A percentile compares a stretch with the other conserved stretches of the same genome.
These are phyloP conservation scores for Cataglyphis albicans DNA, from an alignment of 2,888 invertebrate species.

Conservation along the genomic window DNA sequence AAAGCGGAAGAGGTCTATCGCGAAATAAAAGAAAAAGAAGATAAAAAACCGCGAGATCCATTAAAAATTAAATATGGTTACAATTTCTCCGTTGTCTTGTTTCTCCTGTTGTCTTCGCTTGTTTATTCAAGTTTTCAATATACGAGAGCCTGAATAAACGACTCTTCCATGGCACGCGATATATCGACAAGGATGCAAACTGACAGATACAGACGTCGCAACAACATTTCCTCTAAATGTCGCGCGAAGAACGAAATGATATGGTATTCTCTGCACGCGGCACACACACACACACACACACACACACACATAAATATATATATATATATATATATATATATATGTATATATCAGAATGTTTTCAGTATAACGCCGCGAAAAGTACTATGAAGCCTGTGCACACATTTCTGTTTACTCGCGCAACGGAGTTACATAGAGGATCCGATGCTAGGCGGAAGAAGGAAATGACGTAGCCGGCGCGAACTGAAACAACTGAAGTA, in stretches of 20 bases:
- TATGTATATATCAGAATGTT: background rate
- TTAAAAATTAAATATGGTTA: slow-evolving; percentile 17
- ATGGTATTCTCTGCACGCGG: background rate
- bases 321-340: background rate
- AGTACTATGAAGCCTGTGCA: slow-evolving; percentile 11
- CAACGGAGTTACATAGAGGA: slow-evolving; percentile 37
- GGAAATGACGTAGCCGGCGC: slow-evolving; percentile 40
- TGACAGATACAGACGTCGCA: slow-evolving; percentile 21
- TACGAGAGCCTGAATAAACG: slow-evolving; percentile 13
- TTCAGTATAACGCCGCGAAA: slow-evolving; percentile 17
- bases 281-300: background rate
- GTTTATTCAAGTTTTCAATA: slow-evolving; percentile 20
- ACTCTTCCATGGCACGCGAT: background rate
- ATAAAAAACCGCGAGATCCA: background rate
- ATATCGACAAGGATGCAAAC: slow-evolving; percentile 23
- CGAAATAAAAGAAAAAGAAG: background rate
- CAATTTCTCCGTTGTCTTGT: background rate
- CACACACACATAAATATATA: background rate
- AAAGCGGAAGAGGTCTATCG: slow-evolving; percentile 12
- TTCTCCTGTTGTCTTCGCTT: background rate
- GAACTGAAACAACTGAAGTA: slow-evolving; percentile 36
- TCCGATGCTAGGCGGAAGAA: slow-evolving; percentile 38
- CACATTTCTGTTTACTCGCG: slow-evolving; percentile 42
- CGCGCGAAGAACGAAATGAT: background rate
- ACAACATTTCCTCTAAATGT: slow-evolving; percentile 30